Evolutionary conservation across 2,113 vertebrate species (phyloP).

Genomic region (Zosterops borbonicus): DNA sequence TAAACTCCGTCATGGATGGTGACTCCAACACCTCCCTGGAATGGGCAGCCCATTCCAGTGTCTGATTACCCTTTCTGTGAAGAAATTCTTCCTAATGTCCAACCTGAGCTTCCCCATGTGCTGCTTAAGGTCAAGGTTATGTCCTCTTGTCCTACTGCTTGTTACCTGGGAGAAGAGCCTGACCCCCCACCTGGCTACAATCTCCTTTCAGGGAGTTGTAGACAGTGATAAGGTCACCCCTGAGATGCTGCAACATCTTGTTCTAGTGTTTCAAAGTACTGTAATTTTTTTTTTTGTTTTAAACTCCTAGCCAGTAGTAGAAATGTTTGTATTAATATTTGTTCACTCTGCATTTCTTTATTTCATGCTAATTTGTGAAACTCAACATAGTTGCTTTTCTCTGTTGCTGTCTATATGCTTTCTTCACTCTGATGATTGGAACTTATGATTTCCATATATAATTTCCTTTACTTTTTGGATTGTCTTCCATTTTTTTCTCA

Average conservation of each 20-base stretch:
- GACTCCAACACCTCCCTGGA: neutral
- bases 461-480: neutral
- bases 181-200: neutral
- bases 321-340: neutral
- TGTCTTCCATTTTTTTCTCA: neutral
- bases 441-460: neutral
- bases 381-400: neutral
- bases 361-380: neutral
- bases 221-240: neutral
- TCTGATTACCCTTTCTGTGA: neutral
- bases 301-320: neutral
- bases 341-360: neutral
- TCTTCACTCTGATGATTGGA: neutral
- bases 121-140: neutral
- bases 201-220: neutral
- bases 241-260: neutral
- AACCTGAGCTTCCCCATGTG: neutral
- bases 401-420: neutral
- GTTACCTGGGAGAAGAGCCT: neutral
- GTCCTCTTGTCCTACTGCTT: neutral
- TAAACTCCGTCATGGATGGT: neutral
- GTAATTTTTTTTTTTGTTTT: neutral
- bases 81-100: neutral
- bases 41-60: neutral
- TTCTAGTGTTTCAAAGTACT: neutral